These are phyloP conservation scores for Agriopis leucophaearia DNA, from an alignment of 2,888 invertebrate genomes.

Conservation along the genomic window DNA sequence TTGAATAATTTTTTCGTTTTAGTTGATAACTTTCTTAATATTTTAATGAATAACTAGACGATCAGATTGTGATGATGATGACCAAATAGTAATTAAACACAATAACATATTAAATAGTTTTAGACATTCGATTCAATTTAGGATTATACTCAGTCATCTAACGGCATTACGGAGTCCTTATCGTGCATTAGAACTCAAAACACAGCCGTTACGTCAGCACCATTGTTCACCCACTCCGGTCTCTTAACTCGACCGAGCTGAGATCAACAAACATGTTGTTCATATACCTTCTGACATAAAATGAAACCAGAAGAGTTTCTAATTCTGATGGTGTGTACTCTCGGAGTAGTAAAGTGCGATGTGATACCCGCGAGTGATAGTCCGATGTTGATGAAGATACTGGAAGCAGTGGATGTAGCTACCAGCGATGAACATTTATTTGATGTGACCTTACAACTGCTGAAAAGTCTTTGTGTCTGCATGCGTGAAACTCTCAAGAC, in stretches of 20 bases:
- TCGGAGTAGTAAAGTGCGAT: constrained; percentile 27
- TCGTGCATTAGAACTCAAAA: constrained; percentile 59
- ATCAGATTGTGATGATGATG: not conserved
- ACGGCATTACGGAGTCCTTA: constrained; percentile 35
- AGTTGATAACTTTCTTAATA: not conserved
- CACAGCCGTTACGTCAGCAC: constrained; percentile 59
- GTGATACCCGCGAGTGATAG: constrained; percentile 54
- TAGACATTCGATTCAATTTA: not conserved
- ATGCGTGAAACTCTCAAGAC: constrained; percentile 65
- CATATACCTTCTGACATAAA: constrained; percentile 60
- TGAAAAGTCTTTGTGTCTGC: constrained; percentile 73
- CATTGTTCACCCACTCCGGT: constrained; percentile 63
- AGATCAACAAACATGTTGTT: constrained; percentile 63
- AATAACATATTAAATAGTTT: too few relatives aligned
- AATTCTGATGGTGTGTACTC: constrained; percentile 31
- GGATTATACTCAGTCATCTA: constrained; percentile 15
- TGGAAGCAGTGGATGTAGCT: constrained; percentile 68
- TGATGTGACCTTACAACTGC: constrained; percentile 67
- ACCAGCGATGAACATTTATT: constrained; percentile 67
- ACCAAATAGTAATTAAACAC: too few relatives aligned
- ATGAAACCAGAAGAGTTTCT: constrained; percentile 55
- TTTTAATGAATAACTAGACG: not conserved
- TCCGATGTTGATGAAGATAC: constrained; percentile 63
- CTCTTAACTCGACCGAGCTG: constrained; percentile 25
- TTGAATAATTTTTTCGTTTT: not conserved